Evolutionary conservation across 2,797 vertebrate genomes (phyloP), one percentile per base, ranked within the genome.

Genomic region (Alauda arvensis): DNA sequence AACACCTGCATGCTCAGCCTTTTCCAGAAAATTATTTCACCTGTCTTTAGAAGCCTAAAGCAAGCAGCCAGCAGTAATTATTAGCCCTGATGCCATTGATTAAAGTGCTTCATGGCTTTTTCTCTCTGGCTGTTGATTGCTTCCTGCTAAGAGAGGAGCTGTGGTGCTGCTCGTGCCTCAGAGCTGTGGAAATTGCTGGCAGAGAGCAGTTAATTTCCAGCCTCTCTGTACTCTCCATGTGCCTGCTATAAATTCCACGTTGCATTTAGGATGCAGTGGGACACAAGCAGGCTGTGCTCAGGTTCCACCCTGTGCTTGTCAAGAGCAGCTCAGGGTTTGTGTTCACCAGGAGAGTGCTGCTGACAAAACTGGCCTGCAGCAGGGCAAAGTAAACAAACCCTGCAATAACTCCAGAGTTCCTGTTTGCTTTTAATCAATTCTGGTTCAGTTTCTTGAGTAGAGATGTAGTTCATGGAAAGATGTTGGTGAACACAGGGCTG

Each of bases 391-490:
- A 77, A 88, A 84, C 29, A 43, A 81, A 3, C 12, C 33, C 60
- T 83, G 82, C 42, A 62, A n/a, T 83, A 42, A 37, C 52, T 69
- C 8, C 16, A 33, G 83, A 53, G 28, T 6, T 75, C 52, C 49
- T 72, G 53, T 71, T 92, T 90, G 60, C 18, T 45, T 88, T 93
- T 81, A 59, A 87, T 83, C 56, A 75, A 83, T 78, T 11, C 49
- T 74, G 29, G 8, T 49, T 87, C 76, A 57, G 31, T 72, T 72
- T 78, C 74, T 83, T 51, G 21, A 25, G 42, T 9, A 18, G 25
- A 60, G 28, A 37, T 45, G 69, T 5, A 21, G 34, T 46, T 76
- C 57, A 40, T 8, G 5, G 21, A n/a, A 75, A 52, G 18, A 4
- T 70, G 76, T 67, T 4, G 20, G 25, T 52, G 39, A 83, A 8